phyloP scores from a whole-genome alignment of 2,888 invertebrate species.

The Brachynemurus nebulosus region DNA sequence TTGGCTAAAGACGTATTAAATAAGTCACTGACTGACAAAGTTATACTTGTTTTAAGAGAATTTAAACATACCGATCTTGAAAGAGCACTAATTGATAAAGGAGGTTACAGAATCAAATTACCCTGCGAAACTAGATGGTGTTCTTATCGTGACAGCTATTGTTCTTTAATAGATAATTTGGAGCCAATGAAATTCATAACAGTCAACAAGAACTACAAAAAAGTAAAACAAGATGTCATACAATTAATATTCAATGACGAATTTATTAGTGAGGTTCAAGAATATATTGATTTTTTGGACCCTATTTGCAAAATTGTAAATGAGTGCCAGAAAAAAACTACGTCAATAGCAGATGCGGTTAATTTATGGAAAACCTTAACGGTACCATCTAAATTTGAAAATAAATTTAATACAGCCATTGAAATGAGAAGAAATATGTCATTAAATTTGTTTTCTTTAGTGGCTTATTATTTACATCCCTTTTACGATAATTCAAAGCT shows the following conservation, averaged over 20 bases:
- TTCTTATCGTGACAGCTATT: conserved; percentile 7
- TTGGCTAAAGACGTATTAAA: conserved; percentile 19
- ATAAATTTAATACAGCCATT: neutral
- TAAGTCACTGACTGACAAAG: too few species aligned
- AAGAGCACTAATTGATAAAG: conserved; percentile 11
- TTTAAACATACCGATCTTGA: conserved; percentile 15
- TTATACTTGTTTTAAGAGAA: too few species aligned
- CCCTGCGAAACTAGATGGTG: conserved; percentile 10
- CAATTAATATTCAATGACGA: neutral
- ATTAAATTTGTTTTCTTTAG: neutral
- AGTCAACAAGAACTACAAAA: neutral
- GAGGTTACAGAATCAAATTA: conserved; percentile 12
- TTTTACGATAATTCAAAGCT: neutral
- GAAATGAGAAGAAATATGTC: neutral
- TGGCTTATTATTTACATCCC: neutral
- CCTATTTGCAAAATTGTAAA: neutral
- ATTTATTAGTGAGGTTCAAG: neutral
- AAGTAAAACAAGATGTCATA: neutral
- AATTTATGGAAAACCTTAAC: neutral
- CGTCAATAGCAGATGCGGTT: neutral
- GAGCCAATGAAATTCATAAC: neutral
- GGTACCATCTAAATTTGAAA: neutral
- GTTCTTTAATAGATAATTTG: conserved; percentile 7
- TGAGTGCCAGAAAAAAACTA: neutral
- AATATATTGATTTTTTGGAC: neutral